phyloP scores from a whole-genome alignment of 2,113 vertebrate species.

The Caranx melampygus region DNA sequence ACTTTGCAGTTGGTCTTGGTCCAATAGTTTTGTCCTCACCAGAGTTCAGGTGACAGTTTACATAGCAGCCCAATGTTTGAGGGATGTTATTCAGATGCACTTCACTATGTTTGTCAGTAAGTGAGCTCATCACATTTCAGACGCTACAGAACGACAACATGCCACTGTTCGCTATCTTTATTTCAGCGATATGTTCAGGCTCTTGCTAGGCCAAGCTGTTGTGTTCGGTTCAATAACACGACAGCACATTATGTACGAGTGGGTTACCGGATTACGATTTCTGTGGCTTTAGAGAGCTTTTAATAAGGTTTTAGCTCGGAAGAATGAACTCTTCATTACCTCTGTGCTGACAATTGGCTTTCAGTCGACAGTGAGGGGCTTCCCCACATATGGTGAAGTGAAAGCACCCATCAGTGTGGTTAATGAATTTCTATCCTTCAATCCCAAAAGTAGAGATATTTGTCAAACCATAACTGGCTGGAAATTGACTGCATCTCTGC shows the following conservation, averaged over 20 bases:
- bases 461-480: conserved; percentile 9
- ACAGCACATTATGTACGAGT: conserved; percentile 7
- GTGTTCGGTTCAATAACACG: conserved; percentile 7
- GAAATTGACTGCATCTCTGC: conserved; percentile 3
- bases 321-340: neutral
- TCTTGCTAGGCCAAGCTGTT: neutral
- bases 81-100: neutral
- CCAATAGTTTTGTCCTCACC: neutral
- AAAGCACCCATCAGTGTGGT: neutral
- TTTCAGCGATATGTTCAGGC: neutral
- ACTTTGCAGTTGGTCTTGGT: neutral
- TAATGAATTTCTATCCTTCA: neutral
- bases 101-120: too few relatives aligned
- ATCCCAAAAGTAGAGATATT: neutral
- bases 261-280: conserved; percentile 13
- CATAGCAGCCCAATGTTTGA: neutral
- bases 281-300: conserved; percentile 29
- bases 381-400: neutral
- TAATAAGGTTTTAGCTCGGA: conserved; percentile 48
- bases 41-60: neutral
- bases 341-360: conserved; percentile 25
- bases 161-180: neutral
- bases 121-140: neutral
- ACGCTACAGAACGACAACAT: neutral
- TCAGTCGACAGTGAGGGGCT: conserved; percentile 3